A percentile compares a stretch with the other conserved stretches of the same genome.
phyloP scores from a whole-genome alignment of 2,888 invertebrate genomes.

The Hermaeophaga mercurialis region DNA sequence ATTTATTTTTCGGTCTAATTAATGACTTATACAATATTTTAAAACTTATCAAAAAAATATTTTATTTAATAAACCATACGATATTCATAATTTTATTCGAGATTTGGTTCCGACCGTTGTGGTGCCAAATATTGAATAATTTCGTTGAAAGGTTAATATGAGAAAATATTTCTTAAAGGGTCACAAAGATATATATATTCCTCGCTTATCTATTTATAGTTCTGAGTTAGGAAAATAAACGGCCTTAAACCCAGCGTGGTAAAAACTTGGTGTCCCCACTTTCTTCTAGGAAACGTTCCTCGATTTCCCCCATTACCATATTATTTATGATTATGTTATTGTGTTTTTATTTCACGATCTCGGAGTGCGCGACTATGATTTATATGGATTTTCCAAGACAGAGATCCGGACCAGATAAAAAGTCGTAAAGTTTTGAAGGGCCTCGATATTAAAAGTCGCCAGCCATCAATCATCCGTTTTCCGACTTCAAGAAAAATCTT shows the following conservation, averaged over 20 bases:
- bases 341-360: slow-evolving; percentile 12
- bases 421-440: slow-evolving; percentile 14
- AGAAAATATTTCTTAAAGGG: no score
- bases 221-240: neutral
- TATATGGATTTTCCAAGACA: slow-evolving; percentile 20
- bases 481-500: slow-evolving; percentile 15
- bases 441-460: slow-evolving; percentile 4
- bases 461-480: slow-evolving; percentile 20
- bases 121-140: no score
- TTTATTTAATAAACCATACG: no score
- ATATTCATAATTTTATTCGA: no score
- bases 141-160: no score
- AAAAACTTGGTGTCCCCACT: neutral
- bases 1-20: no score
- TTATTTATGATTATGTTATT: slow-evolving; percentile 28
- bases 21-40: no score
- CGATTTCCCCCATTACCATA: slow-evolving; percentile 9
- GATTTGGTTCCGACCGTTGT: no score
- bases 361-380: slow-evolving; percentile 19
- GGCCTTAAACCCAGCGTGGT: neutral
- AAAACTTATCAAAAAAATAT: no score
- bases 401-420: slow-evolving; percentile 21
- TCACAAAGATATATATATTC: no score
- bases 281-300: neutral
- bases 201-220: no score